A percentile compares a stretch with the other conserved stretches of the same genome.
Evolutionary conservation across 2,888 invertebrate genomes (phyloP).

Genomic region (Callimorpha dominula): DNA sequence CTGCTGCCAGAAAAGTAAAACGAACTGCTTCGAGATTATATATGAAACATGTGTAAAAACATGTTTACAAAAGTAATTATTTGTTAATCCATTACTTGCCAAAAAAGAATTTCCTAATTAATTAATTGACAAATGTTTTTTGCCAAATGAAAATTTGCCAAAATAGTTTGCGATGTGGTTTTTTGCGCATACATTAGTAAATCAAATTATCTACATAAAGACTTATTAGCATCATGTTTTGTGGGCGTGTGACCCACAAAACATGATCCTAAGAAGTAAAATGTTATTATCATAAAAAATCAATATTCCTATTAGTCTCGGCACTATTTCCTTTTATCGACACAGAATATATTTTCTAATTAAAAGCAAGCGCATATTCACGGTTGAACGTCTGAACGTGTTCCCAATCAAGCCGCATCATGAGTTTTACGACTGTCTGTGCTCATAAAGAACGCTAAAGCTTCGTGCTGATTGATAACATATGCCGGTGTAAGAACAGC

Average conservation of each 20-base stretch:
- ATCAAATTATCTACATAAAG: no score
- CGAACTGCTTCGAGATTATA: no score
- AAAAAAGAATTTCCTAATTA: no score
- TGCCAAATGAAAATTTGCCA: no score
- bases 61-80: no score
- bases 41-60: no score
- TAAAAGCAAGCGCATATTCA: slow-evolving; percentile 76
- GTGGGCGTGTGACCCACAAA: not conserved
- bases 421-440: slow-evolving; percentile 81
- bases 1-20: no score
- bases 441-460: slow-evolving; percentile 76
- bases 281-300: slow-evolving; percentile 12
- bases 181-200: no score
- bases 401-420: slow-evolving; percentile 78
- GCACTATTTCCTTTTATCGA: slow-evolving; percentile 62
- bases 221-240: no score
- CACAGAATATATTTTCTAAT: slow-evolving; percentile 76
- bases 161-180: no score
- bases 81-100: no score
- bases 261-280: slow-evolving; percentile 1
- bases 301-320: slow-evolving; percentile 47
- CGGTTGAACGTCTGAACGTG: slow-evolving; percentile 74
- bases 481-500: slow-evolving; percentile 65
- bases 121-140: no score
- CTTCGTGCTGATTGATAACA: slow-evolving; percentile 79